These are phyloP conservation scores for Beaufortia kweichowensis DNA, from an alignment of 2,113 vertebrate genomes.

Conservation along the genomic window DNA sequence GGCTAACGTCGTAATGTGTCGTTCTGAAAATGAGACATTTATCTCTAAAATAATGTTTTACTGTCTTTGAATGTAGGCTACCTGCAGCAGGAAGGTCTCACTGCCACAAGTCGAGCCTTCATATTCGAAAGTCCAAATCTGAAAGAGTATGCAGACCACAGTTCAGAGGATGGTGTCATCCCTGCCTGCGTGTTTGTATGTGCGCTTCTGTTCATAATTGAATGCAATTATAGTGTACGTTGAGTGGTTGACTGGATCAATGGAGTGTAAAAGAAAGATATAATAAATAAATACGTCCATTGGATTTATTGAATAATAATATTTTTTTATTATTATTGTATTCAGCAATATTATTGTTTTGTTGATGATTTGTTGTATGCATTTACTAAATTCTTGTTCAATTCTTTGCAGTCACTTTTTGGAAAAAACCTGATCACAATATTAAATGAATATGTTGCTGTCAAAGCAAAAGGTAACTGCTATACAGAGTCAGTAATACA, in stretches of 20 bases:
- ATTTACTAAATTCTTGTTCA: conserved; percentile 25
- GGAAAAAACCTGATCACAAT: conserved; percentile 95
- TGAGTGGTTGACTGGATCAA: not conserved
- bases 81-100: conserved; percentile 92
- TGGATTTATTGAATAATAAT: too few species aligned
- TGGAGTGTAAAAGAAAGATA: not conserved
- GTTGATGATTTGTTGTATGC: not conserved
- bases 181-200: conserved; percentile 95
- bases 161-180: conserved; percentile 86
- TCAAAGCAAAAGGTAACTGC: conserved; percentile 90
- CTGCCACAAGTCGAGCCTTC: conserved; percentile 85
- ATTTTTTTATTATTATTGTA: not conserved
- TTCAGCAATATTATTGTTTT: not conserved
- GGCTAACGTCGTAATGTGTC: not conserved
- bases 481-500: not conserved
- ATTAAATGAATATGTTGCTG: conserved; percentile 92
- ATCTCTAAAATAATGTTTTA: not conserved
- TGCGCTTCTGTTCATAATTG: conserved; percentile 22
- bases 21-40: not conserved
- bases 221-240: not conserved
- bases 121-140: conserved; percentile 92
- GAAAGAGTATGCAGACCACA: conserved; percentile 95
- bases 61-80: conserved; percentile 77
- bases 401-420: conserved; percentile 88
- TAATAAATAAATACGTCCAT: too few species aligned